Percentiles rank a stretch among this genome's conserved stretches.
phyloP scores from a whole-genome alignment of 2,888 invertebrate genomes.

The Herminia tarsipennalis region DNA sequence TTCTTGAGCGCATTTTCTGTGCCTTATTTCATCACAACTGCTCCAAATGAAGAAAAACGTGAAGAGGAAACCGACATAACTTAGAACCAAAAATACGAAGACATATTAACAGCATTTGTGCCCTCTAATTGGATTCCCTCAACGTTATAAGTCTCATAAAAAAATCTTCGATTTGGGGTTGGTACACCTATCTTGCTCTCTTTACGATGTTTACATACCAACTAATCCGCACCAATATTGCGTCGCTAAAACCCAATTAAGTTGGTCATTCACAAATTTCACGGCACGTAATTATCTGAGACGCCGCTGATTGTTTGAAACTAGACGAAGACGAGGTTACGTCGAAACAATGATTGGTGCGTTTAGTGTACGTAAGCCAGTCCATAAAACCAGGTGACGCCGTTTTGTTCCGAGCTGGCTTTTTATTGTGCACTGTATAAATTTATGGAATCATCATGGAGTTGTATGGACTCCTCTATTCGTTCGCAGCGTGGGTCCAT shows the following conservation, averaged over 20 bases:
- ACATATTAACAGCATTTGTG: too few relatives aligned
- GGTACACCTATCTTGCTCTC: too few relatives aligned
- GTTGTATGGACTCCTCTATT: conserved; percentile 81
- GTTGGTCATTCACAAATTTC: conserved; percentile 65
- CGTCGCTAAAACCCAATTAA: conserved; percentile 64
- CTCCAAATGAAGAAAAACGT: too few relatives aligned
- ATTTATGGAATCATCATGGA: conserved; percentile 85
- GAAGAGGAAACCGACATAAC: too few relatives aligned
- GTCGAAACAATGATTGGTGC: conserved; percentile 64
- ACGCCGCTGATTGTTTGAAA: conserved; percentile 54
- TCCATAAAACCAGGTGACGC: conserved; percentile 79
- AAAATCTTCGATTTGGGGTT: too few relatives aligned
- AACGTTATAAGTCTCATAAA: too few relatives aligned
- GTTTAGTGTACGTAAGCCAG: conserved; percentile 59
- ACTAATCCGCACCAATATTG: conserved; percentile 47
- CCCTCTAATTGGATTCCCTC: too few relatives aligned
- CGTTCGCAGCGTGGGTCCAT: conserved; percentile 74
- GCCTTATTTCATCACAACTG: too few relatives aligned
- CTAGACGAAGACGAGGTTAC: conserved; percentile 46
- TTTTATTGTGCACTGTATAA: conserved; percentile 84
- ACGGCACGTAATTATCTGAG: conserved; percentile 61
- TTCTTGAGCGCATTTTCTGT: too few relatives aligned
- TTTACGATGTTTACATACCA: too few relatives aligned
- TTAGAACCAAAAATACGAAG: too few relatives aligned
- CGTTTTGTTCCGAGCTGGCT: conserved; percentile 76